Percentiles rank a stretch among this genome's conserved stretches.
Conservation (phyloP, 2,797 vertebrate species). For the Gymnopithys bicolor region DNA sequence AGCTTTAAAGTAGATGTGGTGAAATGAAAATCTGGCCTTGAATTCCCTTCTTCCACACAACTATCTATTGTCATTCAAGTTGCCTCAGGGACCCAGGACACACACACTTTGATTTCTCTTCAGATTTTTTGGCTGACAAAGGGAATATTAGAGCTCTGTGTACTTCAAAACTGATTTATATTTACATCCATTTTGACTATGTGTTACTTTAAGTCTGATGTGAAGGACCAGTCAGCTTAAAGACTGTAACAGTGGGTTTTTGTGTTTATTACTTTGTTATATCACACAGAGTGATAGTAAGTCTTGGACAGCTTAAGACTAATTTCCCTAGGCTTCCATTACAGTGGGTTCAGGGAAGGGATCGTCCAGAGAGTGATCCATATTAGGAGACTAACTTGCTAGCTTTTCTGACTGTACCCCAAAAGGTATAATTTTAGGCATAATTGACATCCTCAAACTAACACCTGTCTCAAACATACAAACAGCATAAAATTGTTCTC, state of each 20-base stretch:
- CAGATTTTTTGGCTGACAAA: background rate
- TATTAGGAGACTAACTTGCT: background rate
- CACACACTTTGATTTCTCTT: background rate
- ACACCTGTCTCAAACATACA: background rate
- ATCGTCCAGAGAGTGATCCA: background rate
- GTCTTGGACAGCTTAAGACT: background rate
- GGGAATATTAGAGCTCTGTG: background rate
- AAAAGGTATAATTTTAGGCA: background rate
- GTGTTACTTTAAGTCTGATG: background rate
- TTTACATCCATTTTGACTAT: background rate
- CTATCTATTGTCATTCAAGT: background rate
- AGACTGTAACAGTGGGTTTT: background rate
- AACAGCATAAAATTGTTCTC: background rate
- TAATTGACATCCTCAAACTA: conserved; percentile 25
- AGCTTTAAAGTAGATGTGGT: background rate
- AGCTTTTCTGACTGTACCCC: background rate
- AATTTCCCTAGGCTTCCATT: background rate
- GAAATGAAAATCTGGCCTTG: background rate
- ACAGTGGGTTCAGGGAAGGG: background rate
- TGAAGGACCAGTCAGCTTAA: background rate
- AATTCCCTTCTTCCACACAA: background rate
- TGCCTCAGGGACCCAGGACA: background rate
- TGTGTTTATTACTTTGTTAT: background rate
- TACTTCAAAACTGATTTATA: background rate
- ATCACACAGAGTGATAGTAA: background rate